Percentiles rank a stretch among this genome's conserved stretches.
These are phyloP conservation scores for Caenorhabditis sulstoni DNA, from an alignment of 2,888 invertebrate genomes.

Conservation along the genomic window DNA sequence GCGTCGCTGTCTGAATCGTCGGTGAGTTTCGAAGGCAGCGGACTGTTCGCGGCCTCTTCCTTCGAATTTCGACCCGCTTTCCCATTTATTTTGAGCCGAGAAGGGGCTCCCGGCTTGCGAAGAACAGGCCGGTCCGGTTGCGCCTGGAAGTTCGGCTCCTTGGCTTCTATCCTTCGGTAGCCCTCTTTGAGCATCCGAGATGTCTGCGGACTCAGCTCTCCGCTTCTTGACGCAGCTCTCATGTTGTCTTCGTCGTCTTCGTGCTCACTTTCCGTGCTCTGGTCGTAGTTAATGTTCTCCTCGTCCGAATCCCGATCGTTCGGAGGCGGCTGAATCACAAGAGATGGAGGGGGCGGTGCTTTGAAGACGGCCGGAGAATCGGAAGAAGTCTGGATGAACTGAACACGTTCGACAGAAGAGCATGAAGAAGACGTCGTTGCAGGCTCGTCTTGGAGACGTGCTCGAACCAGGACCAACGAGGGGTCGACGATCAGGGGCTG, in stretches of 20 bases:
- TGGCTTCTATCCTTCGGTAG: constrained; percentile 57
- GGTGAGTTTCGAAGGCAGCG: constrained; percentile 63
- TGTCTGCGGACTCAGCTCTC: constrained; percentile 56
- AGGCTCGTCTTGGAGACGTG: constrained; percentile 15
- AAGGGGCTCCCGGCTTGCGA: constrained; percentile 73
- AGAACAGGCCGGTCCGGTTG: constrained; percentile 82
- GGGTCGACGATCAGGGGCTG: constrained; percentile 54
- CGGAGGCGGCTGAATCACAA: constrained; percentile 29
- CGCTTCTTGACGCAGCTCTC: constrained; percentile 23
- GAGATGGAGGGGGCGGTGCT: constrained; percentile 49
- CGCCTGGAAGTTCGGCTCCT: constrained; percentile 81
- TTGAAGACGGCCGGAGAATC: constrained; percentile 26
- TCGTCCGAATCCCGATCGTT: constrained; percentile 56
- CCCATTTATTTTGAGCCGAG: constrained; percentile 56
- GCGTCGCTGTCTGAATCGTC: constrained; percentile 72
- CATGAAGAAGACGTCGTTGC: constrained; percentile 18
- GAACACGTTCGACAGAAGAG: constrained; percentile 29
- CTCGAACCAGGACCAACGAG: constrained; percentile 31
- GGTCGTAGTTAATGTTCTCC: constrained; percentile 62
- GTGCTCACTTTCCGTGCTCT: constrained; percentile 55
- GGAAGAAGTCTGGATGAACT: constrained; percentile 23
- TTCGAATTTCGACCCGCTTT: constrained; percentile 8
- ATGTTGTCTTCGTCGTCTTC: constrained; percentile 45
- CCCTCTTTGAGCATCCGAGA: constrained; percentile 58
- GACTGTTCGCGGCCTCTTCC: neutral